Percentiles rank a stretch among this genome's conserved stretches.
Conservation (phyloP, 2,797 vertebrate species). For the Clarias fuscus region DNA sequence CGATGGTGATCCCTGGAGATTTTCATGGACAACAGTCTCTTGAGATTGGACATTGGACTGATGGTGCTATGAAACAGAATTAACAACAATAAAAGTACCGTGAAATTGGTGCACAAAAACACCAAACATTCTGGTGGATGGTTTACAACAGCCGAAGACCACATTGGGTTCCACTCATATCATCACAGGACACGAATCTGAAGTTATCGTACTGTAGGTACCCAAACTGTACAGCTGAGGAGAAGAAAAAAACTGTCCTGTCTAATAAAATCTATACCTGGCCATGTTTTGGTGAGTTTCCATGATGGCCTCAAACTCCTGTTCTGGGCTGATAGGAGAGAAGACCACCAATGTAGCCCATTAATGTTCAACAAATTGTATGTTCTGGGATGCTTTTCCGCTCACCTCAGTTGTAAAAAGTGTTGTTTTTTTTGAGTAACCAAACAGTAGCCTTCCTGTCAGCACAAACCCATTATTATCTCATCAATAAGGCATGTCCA, state of each 20-base stretch:
- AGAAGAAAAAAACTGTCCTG: neutral
- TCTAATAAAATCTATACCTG: too few species aligned
- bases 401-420: neutral
- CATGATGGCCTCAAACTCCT: neutral
- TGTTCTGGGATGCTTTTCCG: neutral
- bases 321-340: neutral
- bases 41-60: too few species aligned
- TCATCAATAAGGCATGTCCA: neutral
- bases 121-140: neutral
- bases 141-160: neutral
- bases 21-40: too few species aligned
- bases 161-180: neutral
- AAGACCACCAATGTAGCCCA: neutral
- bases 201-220: neutral
- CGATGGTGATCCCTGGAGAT: too few species aligned
- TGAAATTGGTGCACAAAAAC: neutral
- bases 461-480: neutral
- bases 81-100: too few species aligned
- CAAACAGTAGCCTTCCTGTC: neutral
- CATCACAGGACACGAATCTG: neutral
- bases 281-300: too few species aligned
- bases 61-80: too few species aligned
- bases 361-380: neutral
- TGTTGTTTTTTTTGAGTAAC: neutral
- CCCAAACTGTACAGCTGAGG: neutral